Conservation (phyloP, 2,888 invertebrate genomes). For the Cotesia congregata region DNA sequence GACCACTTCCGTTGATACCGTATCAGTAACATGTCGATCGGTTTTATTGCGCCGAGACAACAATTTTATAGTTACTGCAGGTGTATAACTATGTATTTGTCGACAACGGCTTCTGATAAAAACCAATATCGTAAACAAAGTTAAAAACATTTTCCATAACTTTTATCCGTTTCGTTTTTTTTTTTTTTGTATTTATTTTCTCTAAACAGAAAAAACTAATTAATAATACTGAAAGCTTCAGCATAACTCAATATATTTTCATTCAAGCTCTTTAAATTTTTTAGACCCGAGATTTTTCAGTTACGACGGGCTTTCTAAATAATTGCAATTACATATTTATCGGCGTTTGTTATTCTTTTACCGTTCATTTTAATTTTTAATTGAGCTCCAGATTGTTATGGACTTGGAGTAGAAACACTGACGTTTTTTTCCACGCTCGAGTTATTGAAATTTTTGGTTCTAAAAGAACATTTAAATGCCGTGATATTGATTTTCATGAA, state of each 20-base stretch:
- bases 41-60: constrained; percentile 27
- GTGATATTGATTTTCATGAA: too few species aligned
- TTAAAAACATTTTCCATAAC: constrained; percentile 5
- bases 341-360: background rate
- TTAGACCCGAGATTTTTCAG: background rate
- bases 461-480: too few species aligned
- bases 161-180: background rate
- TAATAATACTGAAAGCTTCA: background rate
- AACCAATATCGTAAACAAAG: constrained; percentile 1
- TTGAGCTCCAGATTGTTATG: too few species aligned
- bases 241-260: constrained; percentile 6
- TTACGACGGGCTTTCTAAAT: background rate
- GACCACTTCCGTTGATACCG: constrained; percentile 21
- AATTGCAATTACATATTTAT: constrained; percentile 4
- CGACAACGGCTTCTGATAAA: constrained; percentile 12
- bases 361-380: too few species aligned
- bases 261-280: background rate
- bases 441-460: too few species aligned
- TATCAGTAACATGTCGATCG: constrained; percentile 35
- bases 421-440: too few species aligned
- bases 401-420: too few species aligned
- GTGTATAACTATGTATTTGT: background rate
- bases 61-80: constrained; percentile 28
- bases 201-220: too few species aligned
- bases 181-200: background rate